A percentile compares a stretch with the other conserved stretches of the same genome.
These are phyloP conservation scores for Tachina grossa DNA, from an alignment of 2,888 invertebrate genomes.

Conservation along the genomic window DNA sequence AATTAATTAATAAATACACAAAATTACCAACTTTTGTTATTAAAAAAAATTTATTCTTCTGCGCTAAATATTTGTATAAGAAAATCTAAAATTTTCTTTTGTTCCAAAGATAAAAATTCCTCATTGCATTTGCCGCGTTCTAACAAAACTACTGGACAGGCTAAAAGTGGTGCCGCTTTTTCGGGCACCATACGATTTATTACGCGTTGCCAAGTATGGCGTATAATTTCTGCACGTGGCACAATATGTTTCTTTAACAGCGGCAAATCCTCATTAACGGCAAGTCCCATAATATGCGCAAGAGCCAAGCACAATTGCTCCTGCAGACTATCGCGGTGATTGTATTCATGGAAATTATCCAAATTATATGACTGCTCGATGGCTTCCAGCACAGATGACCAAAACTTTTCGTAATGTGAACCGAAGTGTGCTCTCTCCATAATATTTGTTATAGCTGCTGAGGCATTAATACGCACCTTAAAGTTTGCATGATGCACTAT, in stretches of 20 bases:
- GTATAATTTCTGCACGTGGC: slow-evolving; percentile 77
- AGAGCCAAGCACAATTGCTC: slow-evolving; percentile 92
- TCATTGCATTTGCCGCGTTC: slow-evolving; percentile 20
- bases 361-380: slow-evolving; percentile 91
- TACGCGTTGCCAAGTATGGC: slow-evolving; percentile 80
- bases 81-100: slow-evolving; percentile 58
- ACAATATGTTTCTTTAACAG: slow-evolving; percentile 82
- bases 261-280: slow-evolving; percentile 85
- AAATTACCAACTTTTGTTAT: not conserved
- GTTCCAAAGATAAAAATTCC: slow-evolving; percentile 33
- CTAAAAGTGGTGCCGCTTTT: slow-evolving; percentile 77
- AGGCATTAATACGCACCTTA: slow-evolving; percentile 95
- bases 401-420: slow-evolving; percentile 85
- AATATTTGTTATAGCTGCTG: slow-evolving; percentile 88
- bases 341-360: slow-evolving; percentile 92
- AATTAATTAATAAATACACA: not conserved
- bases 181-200: slow-evolving; percentile 81
- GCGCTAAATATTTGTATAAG: slow-evolving; percentile 53
- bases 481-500: slow-evolving; percentile 91
- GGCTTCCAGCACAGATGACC: slow-evolving; percentile 89
- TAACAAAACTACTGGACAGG: slow-evolving; percentile 63
- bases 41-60: slow-evolving; percentile 38
- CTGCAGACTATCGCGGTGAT: slow-evolving; percentile 92
- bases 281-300: slow-evolving; percentile 87
- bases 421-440: slow-evolving; percentile 86